phyloP scores from a whole-genome alignment of 37 sponge, comb jelly and placozoan species.

The Haliclona indistincta region DNA sequence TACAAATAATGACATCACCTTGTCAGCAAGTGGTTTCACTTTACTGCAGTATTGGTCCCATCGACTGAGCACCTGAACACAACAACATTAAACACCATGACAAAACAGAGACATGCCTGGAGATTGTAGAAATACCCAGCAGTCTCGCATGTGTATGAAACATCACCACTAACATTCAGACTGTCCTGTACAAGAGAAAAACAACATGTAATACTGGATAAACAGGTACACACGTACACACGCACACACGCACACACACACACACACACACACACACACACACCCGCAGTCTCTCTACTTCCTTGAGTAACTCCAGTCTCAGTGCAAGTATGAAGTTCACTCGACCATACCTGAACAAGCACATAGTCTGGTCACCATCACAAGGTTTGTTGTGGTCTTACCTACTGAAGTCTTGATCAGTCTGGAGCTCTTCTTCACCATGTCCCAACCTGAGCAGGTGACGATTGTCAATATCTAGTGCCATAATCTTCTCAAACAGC shows the following conservation, averaged over 20 bases:
- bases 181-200: constrained; percentile 56
- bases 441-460: constrained; percentile 96
- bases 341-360: constrained; percentile 83
- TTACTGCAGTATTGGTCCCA: constrained; percentile 67
- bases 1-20: constrained; percentile 31
- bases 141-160: constrained; percentile 99
- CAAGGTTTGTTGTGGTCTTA: neutral
- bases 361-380: neutral
- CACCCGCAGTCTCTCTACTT: constrained; percentile 93
- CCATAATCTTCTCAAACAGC: constrained; percentile 99
- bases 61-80: constrained; percentile 32
- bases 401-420: constrained; percentile 99
- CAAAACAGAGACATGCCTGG: constrained; percentile 63
- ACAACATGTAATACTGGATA: neutral
- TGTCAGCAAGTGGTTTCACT: constrained; percentile 44
- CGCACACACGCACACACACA: too few species aligned
- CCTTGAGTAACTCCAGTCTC: constrained; percentile 89
- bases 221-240: neutral
- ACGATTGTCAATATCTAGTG: constrained; percentile 96
- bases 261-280: neutral
- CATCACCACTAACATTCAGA: constrained; percentile 91
- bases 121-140: constrained; percentile 96
- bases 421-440: constrained; percentile 94
- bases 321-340: constrained; percentile 97
- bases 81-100: too few species aligned